Base-by-base conservation (phyloP, 1,140 invertebrate species). In the Dreissena rostriformis region DNA sequence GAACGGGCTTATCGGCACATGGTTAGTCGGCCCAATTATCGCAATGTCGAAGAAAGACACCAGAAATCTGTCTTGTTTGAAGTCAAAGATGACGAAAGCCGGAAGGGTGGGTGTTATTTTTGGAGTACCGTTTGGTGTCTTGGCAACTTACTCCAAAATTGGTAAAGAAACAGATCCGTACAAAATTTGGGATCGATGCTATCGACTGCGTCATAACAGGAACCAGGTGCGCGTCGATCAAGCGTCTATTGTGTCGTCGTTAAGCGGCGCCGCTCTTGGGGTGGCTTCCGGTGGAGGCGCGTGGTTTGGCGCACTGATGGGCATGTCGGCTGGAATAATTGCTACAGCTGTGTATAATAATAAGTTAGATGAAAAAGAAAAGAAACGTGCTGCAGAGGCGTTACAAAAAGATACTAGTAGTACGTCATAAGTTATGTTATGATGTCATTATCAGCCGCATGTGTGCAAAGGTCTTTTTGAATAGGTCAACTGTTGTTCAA, bases 161-260 rank as follows among this genome's bases (percentile, higher is more conserved):
- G 79, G 61, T 57, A 80, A 74, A 7, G 84, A 81, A 17, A 39
- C 67, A 28, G 78, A 81, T 51, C 29, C 53, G n/a, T 76, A 85
- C 51, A 82, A 74, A 51, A 57, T 83, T 15, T 83, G 75, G 74
- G 85, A 86, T 53, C 53, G 85, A n/a, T 86, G 85, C 75, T 86
- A 86, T 68, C 70, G 85, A 12, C 52, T 86, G 15, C 53, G 85
- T 51, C 49, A 86, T 49, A 86, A 86, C 39, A 51, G 81, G 15
- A 39, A 66, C 19, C 79, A 85, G 28, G 73, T 85, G 11, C 49
- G 71, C 61, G 83, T 85, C 7, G 82, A 85, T 63, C 65, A 72
- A 57, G 66, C 61, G 15, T 86, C 82, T 2, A 7, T 81, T 26
- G 12, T 84, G 12, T 66, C 76, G 17, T 61, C 67, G 5, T n/a